Evolutionary conservation across 2,888 invertebrate species (phyloP), one percentile per base, ranked within the genome.

Genomic region (Tachina fera): DNA sequence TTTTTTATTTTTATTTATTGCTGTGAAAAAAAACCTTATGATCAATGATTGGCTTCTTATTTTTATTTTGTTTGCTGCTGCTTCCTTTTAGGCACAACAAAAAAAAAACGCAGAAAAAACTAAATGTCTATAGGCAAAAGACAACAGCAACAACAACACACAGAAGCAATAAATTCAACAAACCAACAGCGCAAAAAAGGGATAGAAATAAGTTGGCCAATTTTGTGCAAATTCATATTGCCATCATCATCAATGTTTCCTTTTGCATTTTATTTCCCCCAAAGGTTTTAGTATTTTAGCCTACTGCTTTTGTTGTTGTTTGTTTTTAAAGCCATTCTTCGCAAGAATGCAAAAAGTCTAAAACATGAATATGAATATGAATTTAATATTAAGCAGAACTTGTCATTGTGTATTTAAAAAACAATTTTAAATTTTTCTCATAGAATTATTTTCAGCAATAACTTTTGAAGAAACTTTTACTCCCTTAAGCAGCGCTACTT

Each of bases 361-460:
- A 51, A 74, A 72, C 61, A 78, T 79, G 74, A 75, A 75, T 67
- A 78, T 79, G 74, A 75, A 75, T 79, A 71, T 83, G 67, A 31
- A 31, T 76, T 71, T 67, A 83, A 76, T 83, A 83, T 80, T 83
- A 86, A 77, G 76, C 71, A 72, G 43, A 83, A 72, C 83, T 76
- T 86, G 86, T 83, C 86, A 76, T 83, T 83, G 72, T 80, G 83
- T 80, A 79, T 86, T 86, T 80, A 86, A 83, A 83, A 86, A 86
- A 80, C 83, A 83, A 86, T 86, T 83, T 86, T 41, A 80, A 76
- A 80, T 80, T 79, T 31, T 80, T 65, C 31, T 39, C 53, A 14
- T 49, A 78, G 70, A 74, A 84, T 76, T 71, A 77, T 82, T 85
- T 82, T 41, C 47, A 49, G 76, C 68, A 47, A 83, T 72, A 86